These are phyloP conservation scores for Leptarthrus brevirostris DNA, from an alignment of 2,888 invertebrate genomes.

Conservation along the genomic window DNA sequence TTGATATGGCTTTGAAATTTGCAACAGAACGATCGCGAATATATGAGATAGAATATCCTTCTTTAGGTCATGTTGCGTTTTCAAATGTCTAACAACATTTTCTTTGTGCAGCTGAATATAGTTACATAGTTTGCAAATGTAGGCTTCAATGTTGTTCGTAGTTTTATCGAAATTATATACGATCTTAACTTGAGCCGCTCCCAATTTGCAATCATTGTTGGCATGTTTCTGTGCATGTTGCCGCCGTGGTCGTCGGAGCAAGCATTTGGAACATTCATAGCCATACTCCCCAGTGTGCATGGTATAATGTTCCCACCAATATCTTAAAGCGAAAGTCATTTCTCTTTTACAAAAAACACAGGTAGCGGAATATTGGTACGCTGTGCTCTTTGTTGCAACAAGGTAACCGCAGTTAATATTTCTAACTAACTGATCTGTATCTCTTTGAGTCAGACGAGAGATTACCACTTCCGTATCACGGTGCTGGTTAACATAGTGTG, in stretches of 20 bases:
- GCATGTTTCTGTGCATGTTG: slow-evolving; percentile 30
- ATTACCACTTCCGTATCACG: slow-evolving; percentile 45
- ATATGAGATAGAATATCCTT: neutral
- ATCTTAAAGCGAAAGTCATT: slow-evolving; percentile 31
- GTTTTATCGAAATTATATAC: slow-evolving; percentile 39
- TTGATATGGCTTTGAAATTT: slow-evolving; percentile 11
- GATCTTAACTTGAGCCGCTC: slow-evolving; percentile 2
- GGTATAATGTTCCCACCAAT: slow-evolving; percentile 50
- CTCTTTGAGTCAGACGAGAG: slow-evolving; percentile 44
- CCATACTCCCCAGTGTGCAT: slow-evolving; percentile 48
- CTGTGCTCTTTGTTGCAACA: slow-evolving; percentile 19
- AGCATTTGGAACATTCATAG: slow-evolving; percentile 40
- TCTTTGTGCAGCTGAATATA: slow-evolving; percentile 48
- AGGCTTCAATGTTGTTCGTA: slow-evolving; percentile 37
- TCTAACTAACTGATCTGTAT: slow-evolving; percentile 32
- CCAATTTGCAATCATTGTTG: slow-evolving; percentile 5
- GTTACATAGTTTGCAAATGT: slow-evolving; percentile 49
- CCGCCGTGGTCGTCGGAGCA: slow-evolving; percentile 17
- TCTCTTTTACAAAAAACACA: slow-evolving; percentile 50
- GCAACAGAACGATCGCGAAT: neutral
- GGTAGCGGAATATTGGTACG: slow-evolving; percentile 35
- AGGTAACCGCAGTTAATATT: slow-evolving; percentile 47
- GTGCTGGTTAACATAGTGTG: slow-evolving; percentile 51
- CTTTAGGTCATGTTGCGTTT: slow-evolving; percentile 38
- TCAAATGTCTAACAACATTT: slow-evolving; percentile 37